Evolutionary conservation across 2,888 invertebrate genomes (phyloP).

Genomic region (Orchesella flavescens): DNA sequence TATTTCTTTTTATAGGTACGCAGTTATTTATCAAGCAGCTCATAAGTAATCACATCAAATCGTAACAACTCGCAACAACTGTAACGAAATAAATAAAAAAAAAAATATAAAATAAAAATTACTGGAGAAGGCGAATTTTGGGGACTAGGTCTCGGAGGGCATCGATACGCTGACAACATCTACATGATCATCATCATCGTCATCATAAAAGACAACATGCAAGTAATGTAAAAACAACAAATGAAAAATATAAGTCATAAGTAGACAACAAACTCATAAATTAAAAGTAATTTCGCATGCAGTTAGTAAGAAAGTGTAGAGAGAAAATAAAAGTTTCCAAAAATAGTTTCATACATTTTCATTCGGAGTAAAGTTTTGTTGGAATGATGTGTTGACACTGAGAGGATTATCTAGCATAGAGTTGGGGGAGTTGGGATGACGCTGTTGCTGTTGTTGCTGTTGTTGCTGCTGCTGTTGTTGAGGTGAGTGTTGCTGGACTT

Average conservation of each 20-base stretch:
- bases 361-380: conserved; percentile 65
- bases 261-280: conserved; percentile 10
- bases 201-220: conserved; percentile 33
- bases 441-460: conserved; percentile 77
- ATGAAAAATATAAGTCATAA: conserved; percentile 21
- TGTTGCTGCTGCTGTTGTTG: conserved; percentile 73
- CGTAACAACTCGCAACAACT: not conserved
- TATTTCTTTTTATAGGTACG: not conserved
- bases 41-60: not conserved
- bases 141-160: conserved; percentile 76
- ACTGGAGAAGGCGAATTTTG: conserved; percentile 75
- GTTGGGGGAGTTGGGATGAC: conserved; percentile 70
- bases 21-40: not conserved
- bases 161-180: conserved; percentile 76
- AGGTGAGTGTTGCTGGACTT: conserved; percentile 68
- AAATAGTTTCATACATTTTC: conserved; percentile 65
- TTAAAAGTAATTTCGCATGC: conserved; percentile 3
- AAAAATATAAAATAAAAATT: conserved; percentile 66
- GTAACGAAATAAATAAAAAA: conserved; percentile 67
- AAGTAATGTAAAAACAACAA: conserved; percentile 27
- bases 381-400: conserved; percentile 69
- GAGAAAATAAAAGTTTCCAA: not conserved
- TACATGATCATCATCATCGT: conserved; percentile 72
- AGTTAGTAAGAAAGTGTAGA: not conserved
- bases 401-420: conserved; percentile 70